These are phyloP conservation scores for Epinephelus cyanopodus DNA, from an alignment of 2,113 vertebrate genomes.

Conservation along the genomic window DNA sequence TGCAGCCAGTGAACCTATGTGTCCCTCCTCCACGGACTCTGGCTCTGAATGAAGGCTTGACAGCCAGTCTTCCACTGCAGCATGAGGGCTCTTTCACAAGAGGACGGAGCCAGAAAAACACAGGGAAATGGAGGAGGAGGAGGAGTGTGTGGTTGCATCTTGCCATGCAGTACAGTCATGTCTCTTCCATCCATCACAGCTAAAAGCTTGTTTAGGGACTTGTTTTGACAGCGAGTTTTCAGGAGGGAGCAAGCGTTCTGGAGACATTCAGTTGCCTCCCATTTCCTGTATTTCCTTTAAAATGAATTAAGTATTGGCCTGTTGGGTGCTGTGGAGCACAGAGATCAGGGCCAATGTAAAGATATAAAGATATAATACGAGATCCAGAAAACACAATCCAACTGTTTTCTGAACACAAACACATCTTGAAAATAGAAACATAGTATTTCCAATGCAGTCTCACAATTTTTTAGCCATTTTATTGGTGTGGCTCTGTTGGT, in stretches of 20 bases:
- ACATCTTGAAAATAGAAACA: no score
- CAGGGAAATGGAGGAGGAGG: background rate
- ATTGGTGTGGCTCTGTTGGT: background rate
- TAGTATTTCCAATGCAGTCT: background rate
- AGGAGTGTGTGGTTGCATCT: constrained; percentile 33
- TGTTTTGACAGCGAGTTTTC: constrained; percentile 60
- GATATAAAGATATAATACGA: background rate
- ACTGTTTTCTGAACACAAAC: background rate
- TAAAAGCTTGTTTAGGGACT: constrained; percentile 21
- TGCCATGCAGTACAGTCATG: constrained; percentile 7
- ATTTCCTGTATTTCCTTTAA: constrained; percentile 11
- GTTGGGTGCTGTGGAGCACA: background rate
- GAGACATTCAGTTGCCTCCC: background rate
- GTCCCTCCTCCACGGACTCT: constrained; percentile 55
- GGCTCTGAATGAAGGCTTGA: constrained; percentile 70
- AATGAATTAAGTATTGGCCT: background rate
- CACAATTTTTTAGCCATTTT: background rate
- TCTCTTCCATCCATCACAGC: constrained; percentile 52
- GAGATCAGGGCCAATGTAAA: background rate
- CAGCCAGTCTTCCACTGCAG: constrained; percentile 53
- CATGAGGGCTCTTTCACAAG: constrained; percentile 62
- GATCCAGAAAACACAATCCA: background rate
- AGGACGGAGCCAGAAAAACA: background rate
- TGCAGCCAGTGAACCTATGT: constrained; percentile 68
- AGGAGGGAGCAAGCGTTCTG: background rate